Conservation (phyloP, 2,888 invertebrate genomes). For the Candidula unifasciata region DNA sequence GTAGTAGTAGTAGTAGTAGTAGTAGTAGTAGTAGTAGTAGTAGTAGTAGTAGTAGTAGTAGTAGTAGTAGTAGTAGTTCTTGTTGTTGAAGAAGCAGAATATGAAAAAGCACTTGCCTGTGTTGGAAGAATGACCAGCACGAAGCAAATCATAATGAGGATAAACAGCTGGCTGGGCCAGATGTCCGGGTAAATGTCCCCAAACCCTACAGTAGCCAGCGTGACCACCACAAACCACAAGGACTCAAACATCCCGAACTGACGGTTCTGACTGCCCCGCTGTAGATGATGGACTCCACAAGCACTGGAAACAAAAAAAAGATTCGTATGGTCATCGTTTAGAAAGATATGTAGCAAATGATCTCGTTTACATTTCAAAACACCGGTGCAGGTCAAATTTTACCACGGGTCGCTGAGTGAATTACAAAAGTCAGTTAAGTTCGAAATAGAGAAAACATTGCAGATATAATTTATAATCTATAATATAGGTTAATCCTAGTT, state of each 20-base stretch:
- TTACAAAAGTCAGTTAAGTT: no score
- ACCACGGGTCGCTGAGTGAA: no score
- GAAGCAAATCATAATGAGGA: constrained; percentile 98
- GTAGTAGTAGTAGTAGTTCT: no score
- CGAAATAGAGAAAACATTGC: no score
- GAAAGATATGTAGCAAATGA: background rate
- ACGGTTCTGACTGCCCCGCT: constrained; percentile 94
- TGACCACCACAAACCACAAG: constrained; percentile 97
- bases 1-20: no score
- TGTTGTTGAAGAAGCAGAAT: no score
- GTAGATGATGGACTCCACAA: constrained; percentile 87
- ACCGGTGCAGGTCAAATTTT: no score
- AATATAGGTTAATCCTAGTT: no score
- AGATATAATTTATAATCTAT: no score
- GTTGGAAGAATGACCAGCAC: constrained; percentile 97
- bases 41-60: no score
- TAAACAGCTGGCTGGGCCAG: constrained; percentile 98
- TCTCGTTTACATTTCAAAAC: no score
- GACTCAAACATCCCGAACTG: constrained; percentile 93
- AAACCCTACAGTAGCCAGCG: constrained; percentile 99
- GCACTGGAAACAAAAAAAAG: constrained; percentile 84
- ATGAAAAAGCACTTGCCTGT: constrained; percentile 88
- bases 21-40: no score
- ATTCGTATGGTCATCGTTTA: background rate
- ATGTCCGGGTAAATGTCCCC: constrained; percentile 96